These are phyloP conservation scores for Aricia artaxerxes DNA, from an alignment of 2,888 invertebrate genomes.

Conservation along the genomic window DNA sequence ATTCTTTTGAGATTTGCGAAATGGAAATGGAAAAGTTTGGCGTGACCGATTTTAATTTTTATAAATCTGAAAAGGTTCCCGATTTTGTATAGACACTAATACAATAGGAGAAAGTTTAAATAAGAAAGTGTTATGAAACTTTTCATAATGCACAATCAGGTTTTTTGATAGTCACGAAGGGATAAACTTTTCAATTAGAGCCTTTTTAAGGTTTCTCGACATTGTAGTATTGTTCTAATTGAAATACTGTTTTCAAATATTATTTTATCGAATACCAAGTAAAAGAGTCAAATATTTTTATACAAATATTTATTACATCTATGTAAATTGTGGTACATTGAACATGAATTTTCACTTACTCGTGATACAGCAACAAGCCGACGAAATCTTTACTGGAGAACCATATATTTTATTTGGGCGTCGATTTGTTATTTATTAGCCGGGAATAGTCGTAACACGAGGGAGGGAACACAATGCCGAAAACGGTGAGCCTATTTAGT, in stretches of 20 bases:
- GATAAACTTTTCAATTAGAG: not conserved
- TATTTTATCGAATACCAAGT: not conserved
- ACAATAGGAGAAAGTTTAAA: not conserved
- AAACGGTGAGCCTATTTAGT: slow-evolving; percentile 76
- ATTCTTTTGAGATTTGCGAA: slow-evolving; percentile 15
- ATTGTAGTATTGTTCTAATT: not conserved
- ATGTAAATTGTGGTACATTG: slow-evolving; percentile 38
- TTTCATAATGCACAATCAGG: slow-evolving; percentile 15
- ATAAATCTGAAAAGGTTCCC: not conserved
- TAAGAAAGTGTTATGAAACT: slow-evolving; percentile 1
- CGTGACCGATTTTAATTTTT: slow-evolving; percentile 15
- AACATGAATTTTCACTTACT: slow-evolving; percentile 45
- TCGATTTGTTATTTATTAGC: slow-evolving; percentile 80
- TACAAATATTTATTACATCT: not conserved
- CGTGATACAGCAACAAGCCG: slow-evolving; percentile 43
- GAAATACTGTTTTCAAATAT: not conserved
- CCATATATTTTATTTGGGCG: slow-evolving; percentile 74
- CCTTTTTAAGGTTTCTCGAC: not conserved
- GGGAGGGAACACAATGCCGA: slow-evolving; percentile 70
- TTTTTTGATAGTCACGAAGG: slow-evolving; percentile 1
- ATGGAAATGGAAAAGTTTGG: slow-evolving; percentile 19
- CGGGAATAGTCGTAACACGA: slow-evolving; percentile 76
- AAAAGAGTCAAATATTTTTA: not conserved
- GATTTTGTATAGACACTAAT: slow-evolving; percentile 15
- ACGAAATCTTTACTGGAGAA: slow-evolving; percentile 67